These are phyloP conservation scores for Ammospiza maritima DNA, from an alignment of 2,797 vertebrate species.

Conservation along the genomic window DNA sequence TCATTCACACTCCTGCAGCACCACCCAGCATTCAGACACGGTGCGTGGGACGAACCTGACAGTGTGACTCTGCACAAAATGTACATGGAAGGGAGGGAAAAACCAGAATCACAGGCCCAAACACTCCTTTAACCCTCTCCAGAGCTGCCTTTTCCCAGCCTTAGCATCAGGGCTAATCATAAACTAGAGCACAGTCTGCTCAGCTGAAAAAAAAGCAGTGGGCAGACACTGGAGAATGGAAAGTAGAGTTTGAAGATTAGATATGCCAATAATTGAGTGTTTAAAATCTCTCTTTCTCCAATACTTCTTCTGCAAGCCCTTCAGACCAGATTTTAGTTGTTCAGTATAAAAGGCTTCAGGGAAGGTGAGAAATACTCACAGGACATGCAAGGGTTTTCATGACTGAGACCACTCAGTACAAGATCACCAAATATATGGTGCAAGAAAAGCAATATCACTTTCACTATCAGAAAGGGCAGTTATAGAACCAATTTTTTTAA, in stretches of 20 bases:
- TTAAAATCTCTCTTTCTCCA: not conserved
- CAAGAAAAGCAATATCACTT: not conserved
- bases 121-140: not conserved
- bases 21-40: not conserved
- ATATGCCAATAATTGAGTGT: not conserved
- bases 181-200: not conserved
- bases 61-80: rapidly evolving
- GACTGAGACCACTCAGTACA: not conserved
- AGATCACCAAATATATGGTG: not conserved
- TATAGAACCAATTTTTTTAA: not conserved
- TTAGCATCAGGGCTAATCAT: not conserved
- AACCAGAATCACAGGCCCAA: not conserved
- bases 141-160: not conserved
- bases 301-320: not conserved
- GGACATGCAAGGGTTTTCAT: not conserved
- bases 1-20: not conserved
- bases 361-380: not conserved
- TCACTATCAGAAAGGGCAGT: not conserved
- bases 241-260: not conserved
- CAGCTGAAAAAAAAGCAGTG: not conserved
- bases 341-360: not conserved
- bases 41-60: not conserved
- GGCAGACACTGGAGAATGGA: not conserved
- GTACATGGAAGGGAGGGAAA: rapidly evolving
- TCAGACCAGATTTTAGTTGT: not conserved